phyloP scores from a whole-genome alignment of 2,888 invertebrate species.

The Muschampia plurimacula region DNA sequence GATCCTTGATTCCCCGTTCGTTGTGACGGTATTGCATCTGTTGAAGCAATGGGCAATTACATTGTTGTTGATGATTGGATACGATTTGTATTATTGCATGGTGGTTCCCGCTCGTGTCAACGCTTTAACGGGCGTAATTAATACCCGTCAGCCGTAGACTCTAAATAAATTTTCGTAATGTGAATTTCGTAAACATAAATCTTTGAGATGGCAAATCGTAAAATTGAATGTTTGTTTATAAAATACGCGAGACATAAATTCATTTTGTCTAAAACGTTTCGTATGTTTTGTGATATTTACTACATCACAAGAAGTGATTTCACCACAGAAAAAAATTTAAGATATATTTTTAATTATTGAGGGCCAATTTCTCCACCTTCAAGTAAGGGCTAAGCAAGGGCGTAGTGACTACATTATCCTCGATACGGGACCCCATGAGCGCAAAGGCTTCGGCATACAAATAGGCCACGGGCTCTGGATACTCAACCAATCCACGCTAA shows the following conservation, averaged over 20 bases:
- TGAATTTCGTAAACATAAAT: slow-evolving; percentile 29
- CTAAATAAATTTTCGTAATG: slow-evolving; percentile 29
- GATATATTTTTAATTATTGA: too few relatives aligned
- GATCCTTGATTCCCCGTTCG: slow-evolving; percentile 32
- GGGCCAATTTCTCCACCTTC: too few relatives aligned
- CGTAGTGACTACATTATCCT: too few relatives aligned
- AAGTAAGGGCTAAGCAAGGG: too few relatives aligned
- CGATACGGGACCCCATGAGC: too few relatives aligned
- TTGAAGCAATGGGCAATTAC: background rate
- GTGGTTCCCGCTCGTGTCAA: slow-evolving; percentile 40
- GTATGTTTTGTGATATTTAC: slow-evolving; percentile 3
- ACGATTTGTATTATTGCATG: slow-evolving; percentile 22
- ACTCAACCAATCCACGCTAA: too few relatives aligned
- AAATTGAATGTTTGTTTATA: slow-evolving; percentile 18
- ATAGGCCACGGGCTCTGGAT: too few relatives aligned
- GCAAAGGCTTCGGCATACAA: too few relatives aligned
- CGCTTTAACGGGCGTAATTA: slow-evolving; percentile 29
- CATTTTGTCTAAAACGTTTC: background rate
- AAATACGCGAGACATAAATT: background rate
- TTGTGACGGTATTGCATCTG: slow-evolving; percentile 19
- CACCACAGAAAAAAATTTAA: too few relatives aligned
- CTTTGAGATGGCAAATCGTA: slow-evolving; percentile 15
- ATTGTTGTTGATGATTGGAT: background rate
- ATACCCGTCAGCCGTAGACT: slow-evolving; percentile 10
- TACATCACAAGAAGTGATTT: background rate